These are phyloP conservation scores for Centropyge bicolor DNA, from an alignment of 2,797 vertebrate species.

Conservation along the genomic window DNA sequence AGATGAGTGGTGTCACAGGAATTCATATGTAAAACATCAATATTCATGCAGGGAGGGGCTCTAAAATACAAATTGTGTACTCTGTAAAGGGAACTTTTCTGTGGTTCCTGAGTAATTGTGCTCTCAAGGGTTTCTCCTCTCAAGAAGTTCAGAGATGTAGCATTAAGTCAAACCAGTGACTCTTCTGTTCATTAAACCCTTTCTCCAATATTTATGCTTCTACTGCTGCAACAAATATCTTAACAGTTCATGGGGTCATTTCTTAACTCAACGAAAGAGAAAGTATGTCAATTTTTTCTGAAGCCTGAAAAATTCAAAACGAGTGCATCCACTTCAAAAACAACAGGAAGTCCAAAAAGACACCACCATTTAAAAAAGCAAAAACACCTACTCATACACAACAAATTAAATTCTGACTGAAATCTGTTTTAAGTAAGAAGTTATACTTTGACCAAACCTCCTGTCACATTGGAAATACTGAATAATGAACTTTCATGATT, in stretches of 20 bases:
- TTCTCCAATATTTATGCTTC: neutral
- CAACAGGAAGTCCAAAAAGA: neutral
- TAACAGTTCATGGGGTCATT: too few relatives aligned
- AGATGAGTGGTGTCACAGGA: neutral
- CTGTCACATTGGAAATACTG: neutral
- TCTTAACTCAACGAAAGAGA: neutral
- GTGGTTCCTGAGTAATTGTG: neutral
- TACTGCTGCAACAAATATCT: neutral
- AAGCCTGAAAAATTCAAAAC: neutral
- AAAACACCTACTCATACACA: neutral
- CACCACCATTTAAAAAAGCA: neutral
- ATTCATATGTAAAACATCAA: neutral
- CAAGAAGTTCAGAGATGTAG: neutral
- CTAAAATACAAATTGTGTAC: neutral
- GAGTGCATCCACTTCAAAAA: neutral
- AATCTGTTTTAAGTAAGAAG: neutral
- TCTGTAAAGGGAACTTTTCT: neutral
- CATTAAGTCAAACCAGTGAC: neutral
- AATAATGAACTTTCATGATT: neutral
- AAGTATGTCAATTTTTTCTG: neutral
- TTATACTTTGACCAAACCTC: neutral
- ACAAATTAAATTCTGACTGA: neutral
- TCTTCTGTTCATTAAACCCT: neutral
- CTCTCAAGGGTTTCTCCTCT: neutral
- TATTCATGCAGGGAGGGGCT: neutral